phyloP scores from a whole-genome alignment of 2,113 vertebrate species.

The Uria lomvia region DNA sequence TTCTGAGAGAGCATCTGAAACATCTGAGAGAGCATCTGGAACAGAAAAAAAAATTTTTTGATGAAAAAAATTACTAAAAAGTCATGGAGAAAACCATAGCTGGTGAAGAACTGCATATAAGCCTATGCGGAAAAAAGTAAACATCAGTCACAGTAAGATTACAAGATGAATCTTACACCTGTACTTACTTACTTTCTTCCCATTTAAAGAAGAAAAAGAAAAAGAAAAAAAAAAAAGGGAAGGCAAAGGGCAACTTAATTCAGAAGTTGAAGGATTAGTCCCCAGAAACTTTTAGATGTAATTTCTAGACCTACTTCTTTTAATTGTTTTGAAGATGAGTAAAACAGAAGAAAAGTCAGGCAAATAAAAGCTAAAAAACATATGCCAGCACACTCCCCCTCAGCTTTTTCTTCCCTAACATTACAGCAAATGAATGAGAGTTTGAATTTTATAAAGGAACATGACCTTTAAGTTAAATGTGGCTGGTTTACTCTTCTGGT shows the following conservation, averaged over 20 bases:
- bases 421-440: not conserved
- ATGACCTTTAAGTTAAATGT: not conserved
- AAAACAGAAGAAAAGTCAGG: not conserved
- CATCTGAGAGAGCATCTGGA: not conserved
- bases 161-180: not conserved
- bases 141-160: not conserved
- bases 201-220: not conserved
- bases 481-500: not conserved
- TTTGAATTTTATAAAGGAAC: not conserved
- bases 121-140: not conserved
- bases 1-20: not conserved
- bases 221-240: not conserved
- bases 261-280: not conserved
- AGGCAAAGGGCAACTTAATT: not conserved
- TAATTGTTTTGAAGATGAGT: not conserved
- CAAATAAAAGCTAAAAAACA: not conserved
- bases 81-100: not conserved
- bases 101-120: not conserved
- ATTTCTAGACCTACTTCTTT: not conserved
- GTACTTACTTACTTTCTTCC: not conserved
- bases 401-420: not conserved
- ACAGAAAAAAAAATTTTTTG: not conserved
- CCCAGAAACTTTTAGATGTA: not conserved
- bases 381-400: accelerated
- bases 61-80: not conserved